Conservation (phyloP, 2,113 vertebrate species). For the Suricata suricatta region DNA sequence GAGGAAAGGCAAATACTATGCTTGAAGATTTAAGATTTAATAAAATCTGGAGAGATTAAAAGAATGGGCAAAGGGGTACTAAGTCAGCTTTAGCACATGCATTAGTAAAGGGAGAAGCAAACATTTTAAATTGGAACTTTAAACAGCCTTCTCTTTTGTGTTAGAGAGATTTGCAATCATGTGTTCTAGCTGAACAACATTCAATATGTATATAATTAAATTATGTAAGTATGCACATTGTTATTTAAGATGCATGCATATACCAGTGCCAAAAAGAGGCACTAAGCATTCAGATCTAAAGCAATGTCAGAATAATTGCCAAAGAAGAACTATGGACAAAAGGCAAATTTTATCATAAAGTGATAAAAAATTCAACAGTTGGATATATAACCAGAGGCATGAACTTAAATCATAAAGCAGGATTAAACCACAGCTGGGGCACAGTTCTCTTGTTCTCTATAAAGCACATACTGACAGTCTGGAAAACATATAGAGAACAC, state of each 20-base stretch:
- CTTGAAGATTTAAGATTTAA: slow-evolving; percentile 75
- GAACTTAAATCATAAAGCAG: slow-evolving; percentile 62
- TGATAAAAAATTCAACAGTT: slow-evolving; percentile 65
- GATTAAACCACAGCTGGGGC: neutral
- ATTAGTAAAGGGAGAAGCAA: slow-evolving; percentile 56
- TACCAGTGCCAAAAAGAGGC: neutral
- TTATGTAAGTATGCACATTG: slow-evolving; percentile 19
- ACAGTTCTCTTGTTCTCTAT: neutral
- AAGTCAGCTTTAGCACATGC: slow-evolving; percentile 57
- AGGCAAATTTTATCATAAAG: slow-evolving; percentile 50
- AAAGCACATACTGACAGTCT: slow-evolving; percentile 17
- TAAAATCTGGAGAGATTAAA: slow-evolving; percentile 71
- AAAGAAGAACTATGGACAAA: slow-evolving; percentile 3
- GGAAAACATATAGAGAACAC: slow-evolving; percentile 7
- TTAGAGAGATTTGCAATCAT: neutral
- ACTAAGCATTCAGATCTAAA: slow-evolving; percentile 29
- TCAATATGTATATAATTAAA: slow-evolving; percentile 42
- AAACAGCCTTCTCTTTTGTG: neutral
- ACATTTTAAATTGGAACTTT: slow-evolving; percentile 46
- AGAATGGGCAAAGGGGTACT: slow-evolving; percentile 48
- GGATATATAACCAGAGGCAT: slow-evolving; percentile 18
- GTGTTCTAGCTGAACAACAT: neutral
- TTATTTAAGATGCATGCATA: slow-evolving; percentile 33
- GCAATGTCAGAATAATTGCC: slow-evolving; percentile 1
- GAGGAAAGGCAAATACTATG: slow-evolving; percentile 67